Evolutionary conservation across 2,888 invertebrate species (phyloP), one percentile per base, ranked within the genome.

Genomic region (Pomacea canaliculata): DNA sequence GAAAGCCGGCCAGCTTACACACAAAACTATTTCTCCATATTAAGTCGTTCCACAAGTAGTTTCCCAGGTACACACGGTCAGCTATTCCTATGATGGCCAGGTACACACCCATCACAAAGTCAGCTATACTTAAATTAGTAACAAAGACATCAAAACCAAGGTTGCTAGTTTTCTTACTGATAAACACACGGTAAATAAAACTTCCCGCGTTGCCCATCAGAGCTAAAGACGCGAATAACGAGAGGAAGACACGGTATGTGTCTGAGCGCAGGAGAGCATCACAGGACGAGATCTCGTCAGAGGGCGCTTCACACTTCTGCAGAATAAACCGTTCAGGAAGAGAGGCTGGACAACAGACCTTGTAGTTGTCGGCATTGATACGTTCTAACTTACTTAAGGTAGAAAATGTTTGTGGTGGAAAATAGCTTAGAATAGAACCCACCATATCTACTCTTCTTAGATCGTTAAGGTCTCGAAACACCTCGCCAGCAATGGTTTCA

Each of bases 11-110:
- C 71, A 84, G 7, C 56, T 80, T 73, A 73, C 86, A 86, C 12
- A 73, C 72, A 5, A 46, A 48, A n/a, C 84, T 83, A 46, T 78
- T 75, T 65, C 82, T 78, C 86, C 86, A 86, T 9, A 76, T 12
- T 23, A 71, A 65, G n/a, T 83, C 84, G 70, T 83, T 80, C 83
- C 81, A 81, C 18, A 80, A 78, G 76, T 86, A 86, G 18, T 71
- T 70, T 12, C 82, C 84, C 13, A 79, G 68, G 80, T 86, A 85
- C 1, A 37, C 37, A 37, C 37, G 37, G 37, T 37, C 37, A 37
- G 37, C 37, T 37, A 37, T 37, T 37, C 37, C 37, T 37, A 37
- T 37, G 37, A 37, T 37, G 3, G 37, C 37, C 37, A 37, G 37
- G 37, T 37, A 37, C 37, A 37, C 37, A 37, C 37, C 37, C 37